These are phyloP conservation scores for Rhynchomys soricoides DNA, from an alignment of 2,113 vertebrate genomes.

Conservation along the genomic window DNA sequence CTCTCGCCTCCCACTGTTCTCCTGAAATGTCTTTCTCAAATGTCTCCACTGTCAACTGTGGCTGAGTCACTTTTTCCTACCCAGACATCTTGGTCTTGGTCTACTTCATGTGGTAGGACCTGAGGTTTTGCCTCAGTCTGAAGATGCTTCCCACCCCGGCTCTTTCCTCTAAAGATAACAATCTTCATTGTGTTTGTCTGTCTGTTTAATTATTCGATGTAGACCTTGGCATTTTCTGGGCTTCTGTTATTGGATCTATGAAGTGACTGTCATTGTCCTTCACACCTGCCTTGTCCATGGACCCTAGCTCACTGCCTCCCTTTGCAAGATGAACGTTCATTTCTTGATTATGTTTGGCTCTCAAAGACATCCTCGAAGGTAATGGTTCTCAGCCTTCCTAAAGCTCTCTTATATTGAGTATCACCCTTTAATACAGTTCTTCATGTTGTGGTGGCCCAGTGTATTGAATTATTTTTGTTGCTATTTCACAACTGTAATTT, in stretches of 20 bases:
- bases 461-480: background rate
- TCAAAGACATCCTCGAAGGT: background rate
- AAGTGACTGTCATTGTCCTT: background rate
- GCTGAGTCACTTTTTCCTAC: conserved; percentile 60
- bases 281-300: background rate
- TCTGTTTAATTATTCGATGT: too few relatives aligned
- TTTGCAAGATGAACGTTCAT: background rate
- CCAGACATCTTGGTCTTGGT: background rate
- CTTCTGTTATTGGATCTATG: background rate
- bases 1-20: conserved; percentile 33
- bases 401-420: too few relatives aligned
- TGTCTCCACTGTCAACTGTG: background rate
- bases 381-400: background rate
- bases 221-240: background rate
- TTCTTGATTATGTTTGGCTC: background rate
- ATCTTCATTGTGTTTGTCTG: background rate
- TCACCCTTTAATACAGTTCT: background rate
- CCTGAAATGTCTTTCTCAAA: conserved; percentile 70
- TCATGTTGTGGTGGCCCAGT: background rate
- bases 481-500: background rate
- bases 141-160: background rate
- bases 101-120: too few relatives aligned
- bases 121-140: background rate
- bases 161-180: background rate
- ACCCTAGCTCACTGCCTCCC: background rate